Evolutionary conservation across 2,888 invertebrate species (phyloP).

Genomic region (Erebia epiphron): DNA sequence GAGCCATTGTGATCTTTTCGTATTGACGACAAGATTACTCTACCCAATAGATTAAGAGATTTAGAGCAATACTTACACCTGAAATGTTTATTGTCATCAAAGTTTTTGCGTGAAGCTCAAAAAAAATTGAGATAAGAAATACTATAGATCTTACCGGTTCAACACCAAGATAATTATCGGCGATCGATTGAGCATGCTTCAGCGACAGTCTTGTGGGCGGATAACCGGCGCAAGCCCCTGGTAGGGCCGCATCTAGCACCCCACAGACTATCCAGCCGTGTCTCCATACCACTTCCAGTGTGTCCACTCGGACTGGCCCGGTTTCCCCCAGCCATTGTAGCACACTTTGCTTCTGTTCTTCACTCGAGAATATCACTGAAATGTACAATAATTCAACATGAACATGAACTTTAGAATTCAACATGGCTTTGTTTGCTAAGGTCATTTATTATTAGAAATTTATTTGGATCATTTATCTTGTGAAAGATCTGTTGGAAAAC

Average conservation of each 20-base stretch:
- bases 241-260: constrained; percentile 81
- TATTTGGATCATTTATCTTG: too few relatives aligned
- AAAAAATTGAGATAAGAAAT: background rate
- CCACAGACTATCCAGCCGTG: constrained; percentile 85
- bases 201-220: constrained; percentile 72
- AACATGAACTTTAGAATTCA: too few relatives aligned
- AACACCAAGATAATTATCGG: constrained; percentile 84
- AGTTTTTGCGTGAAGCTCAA: background rate
- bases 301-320: constrained; percentile 67
- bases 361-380: constrained; percentile 74
- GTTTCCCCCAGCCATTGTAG: constrained; percentile 72
- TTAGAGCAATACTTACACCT: too few relatives aligned
- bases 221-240: constrained; percentile 84
- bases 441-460: too few relatives aligned
- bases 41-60: too few relatives aligned
- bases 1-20: too few relatives aligned
- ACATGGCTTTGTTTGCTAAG: too few relatives aligned
- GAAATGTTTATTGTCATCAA: too few relatives aligned
- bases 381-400: constrained; percentile 21
- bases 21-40: too few relatives aligned
- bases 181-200: constrained; percentile 83
- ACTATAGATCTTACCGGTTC: constrained; percentile 71
- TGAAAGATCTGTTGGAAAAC: too few relatives aligned
- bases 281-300: constrained; percentile 81
- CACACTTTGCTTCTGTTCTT: constrained; percentile 69